Percentiles rank a stretch among this genome's conserved stretches.
phyloP scores from a whole-genome alignment of 2,113 vertebrate species.

The Stegastes partitus region DNA sequence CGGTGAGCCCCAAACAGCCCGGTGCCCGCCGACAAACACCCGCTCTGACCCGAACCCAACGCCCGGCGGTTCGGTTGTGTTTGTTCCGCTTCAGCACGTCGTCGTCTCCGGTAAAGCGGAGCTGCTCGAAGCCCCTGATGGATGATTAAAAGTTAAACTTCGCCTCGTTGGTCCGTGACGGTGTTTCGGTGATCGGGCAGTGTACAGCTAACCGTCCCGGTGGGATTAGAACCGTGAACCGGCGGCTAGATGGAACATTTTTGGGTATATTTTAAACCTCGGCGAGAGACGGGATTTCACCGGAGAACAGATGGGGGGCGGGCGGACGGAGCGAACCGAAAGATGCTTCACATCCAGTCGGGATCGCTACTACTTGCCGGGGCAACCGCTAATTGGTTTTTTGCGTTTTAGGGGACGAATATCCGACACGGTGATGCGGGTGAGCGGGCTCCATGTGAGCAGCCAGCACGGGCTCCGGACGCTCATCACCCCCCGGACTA shows the following conservation, averaged over 20 bases:
- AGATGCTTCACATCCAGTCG: slow-evolving; percentile 40
- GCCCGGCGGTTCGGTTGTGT: no score
- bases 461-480: slow-evolving; percentile 3
- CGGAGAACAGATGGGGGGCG: slow-evolving; percentile 28
- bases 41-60: background rate
- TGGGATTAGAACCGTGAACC: background rate
- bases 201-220: no score
- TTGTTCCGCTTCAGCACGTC: no score
- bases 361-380: background rate
- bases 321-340: slow-evolving; percentile 18
- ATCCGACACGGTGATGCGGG: background rate
- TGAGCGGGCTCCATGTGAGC: slow-evolving; percentile 21
- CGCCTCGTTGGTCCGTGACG: background rate
- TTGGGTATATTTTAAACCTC: background rate
- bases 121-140: background rate
- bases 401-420: background rate
- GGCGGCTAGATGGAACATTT: accelerated
- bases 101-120: background rate
- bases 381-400: background rate
- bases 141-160: slow-evolving; percentile 40
- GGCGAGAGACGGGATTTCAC: background rate
- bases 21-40: background rate
- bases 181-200: background rate
- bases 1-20: background rate
- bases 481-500: slow-evolving; percentile 50